Percentiles rank a stretch among this genome's conserved stretches.
Evolutionary conservation across 1,140 invertebrate genomes (phyloP).

Genomic region (Sogatella furcifera): DNA sequence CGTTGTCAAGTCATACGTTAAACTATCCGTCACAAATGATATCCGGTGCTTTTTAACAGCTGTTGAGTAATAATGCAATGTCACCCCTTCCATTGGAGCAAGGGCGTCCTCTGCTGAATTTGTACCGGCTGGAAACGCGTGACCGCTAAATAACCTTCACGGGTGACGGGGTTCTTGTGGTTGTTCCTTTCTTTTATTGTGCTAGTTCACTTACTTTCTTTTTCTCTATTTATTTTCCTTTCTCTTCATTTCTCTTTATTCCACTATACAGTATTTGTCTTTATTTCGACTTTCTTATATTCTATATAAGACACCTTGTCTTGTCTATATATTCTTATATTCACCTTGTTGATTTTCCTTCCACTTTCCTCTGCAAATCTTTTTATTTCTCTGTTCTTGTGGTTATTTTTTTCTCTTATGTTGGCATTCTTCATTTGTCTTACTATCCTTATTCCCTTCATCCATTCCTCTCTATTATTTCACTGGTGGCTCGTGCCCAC

Average conservation of each 20-base stretch:
- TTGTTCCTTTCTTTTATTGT: neutral
- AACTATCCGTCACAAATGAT: neutral
- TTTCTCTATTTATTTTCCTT: slow-evolving; percentile 3
- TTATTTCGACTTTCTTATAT: no score
- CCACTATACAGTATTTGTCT: slow-evolving; percentile 4
- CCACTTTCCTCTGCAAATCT: neutral
- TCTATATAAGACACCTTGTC: no score
- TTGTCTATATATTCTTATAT: neutral
- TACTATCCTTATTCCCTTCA: neutral
- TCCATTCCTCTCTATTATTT: no score
- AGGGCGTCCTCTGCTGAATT: no score
- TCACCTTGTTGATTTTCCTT: no score
- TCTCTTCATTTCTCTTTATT: slow-evolving; percentile 6
- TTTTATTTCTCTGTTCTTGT: neutral
- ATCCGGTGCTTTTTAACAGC: neutral
- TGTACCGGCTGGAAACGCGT: no score
- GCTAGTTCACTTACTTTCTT: neutral
- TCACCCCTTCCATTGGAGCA: slow-evolving; percentile 19
- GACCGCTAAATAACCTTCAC: no score
- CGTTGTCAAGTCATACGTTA: no score
- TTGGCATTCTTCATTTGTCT: no score
- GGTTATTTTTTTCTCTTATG: no score
- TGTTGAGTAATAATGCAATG: neutral
- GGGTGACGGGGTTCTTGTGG: no score
- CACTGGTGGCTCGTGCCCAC: no score